phyloP scores from a whole-genome alignment of 37 sponge, comb jelly and placozoan genomes.

The Ephydatia muelleri region DNA sequence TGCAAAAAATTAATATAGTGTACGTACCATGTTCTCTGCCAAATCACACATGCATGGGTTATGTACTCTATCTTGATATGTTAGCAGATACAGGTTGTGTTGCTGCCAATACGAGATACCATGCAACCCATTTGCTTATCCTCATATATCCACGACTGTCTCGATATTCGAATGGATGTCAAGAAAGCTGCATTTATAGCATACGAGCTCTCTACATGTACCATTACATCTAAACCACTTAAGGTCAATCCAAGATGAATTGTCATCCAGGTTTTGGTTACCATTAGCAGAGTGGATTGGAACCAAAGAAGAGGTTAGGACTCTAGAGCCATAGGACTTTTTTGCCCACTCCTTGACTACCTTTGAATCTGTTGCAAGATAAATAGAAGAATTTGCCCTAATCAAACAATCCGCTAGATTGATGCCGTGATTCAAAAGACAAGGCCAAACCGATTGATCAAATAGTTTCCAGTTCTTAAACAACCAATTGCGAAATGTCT shows the following conservation, averaged over 20 bases:
- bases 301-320: background rate
- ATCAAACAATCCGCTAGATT: background rate
- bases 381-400: background rate
- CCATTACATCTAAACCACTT: background rate
- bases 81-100: too few species aligned
- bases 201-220: constrained; percentile 25
- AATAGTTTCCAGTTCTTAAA: constrained; percentile 21
- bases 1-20: too few species aligned
- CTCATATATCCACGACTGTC: constrained; percentile 14
- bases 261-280: background rate
- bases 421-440: constrained; percentile 9
- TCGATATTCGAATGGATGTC: constrained; percentile 2
- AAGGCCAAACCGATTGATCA: background rate
- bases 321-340: too few species aligned
- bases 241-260: constrained; percentile 8
- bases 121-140: background rate
- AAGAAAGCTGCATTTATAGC: constrained; percentile 20
- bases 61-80: too few species aligned
- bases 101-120: too few species aligned
- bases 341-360: constrained; percentile 32
- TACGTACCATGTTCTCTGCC: too few species aligned
- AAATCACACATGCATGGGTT: too few species aligned
- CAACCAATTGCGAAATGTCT: too few species aligned
- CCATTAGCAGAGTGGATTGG: background rate
- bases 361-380: constrained; percentile 34